Evolutionary conservation across 1,140 invertebrate species (phyloP), one percentile per base, ranked within the genome.

Genomic region (Wiebesia pumilae): DNA sequence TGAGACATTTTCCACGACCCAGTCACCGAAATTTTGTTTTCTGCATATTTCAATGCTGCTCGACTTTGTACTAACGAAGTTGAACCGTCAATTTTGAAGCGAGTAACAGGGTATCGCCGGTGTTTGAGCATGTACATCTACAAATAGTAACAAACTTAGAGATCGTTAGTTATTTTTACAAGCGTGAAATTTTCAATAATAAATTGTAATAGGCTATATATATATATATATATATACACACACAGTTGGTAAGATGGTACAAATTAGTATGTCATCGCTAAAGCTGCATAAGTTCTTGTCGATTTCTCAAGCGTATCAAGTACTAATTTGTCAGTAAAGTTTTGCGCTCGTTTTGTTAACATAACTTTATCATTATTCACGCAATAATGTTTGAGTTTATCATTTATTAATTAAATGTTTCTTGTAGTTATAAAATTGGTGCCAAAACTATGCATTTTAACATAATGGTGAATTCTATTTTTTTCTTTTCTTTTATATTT

Each of bases 1-100:
- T 30, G 84, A 86, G 84, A 86, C 71, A 77, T 86, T 86, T 83
- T 77, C 38, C 79, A 54, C 77, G 80, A n/a, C 91, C 91, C 90
- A 90, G 90, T 90, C 91, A 91, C 71, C 83, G 10, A 69, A 40
- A 58, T 65, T 73, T 30, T 65, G 21, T 30, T n/a, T n/a, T 67
- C 58, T 62, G 14, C 69, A 67, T 47, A 24, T 81, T 73, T 51
- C 58, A 27, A 81, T 65, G 79, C 78, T 86, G 84, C 79, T 86
- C 43, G 43, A n/a, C 51, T 77, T 77, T 81, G 77, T 77, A 35
- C 24, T 16, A 47, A 54, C 30, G 77, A 78, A 3, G 4, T 78
- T 4, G 27, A 75, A 47, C 47, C 38, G 77, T 54, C 75, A 65
- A 40, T 12, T 35, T 40, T 75, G 27, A 67, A 79, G 35, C 73